Base-by-base conservation (phyloP, 2,888 invertebrate genomes). In the Silvanus unidentatus region DNA sequence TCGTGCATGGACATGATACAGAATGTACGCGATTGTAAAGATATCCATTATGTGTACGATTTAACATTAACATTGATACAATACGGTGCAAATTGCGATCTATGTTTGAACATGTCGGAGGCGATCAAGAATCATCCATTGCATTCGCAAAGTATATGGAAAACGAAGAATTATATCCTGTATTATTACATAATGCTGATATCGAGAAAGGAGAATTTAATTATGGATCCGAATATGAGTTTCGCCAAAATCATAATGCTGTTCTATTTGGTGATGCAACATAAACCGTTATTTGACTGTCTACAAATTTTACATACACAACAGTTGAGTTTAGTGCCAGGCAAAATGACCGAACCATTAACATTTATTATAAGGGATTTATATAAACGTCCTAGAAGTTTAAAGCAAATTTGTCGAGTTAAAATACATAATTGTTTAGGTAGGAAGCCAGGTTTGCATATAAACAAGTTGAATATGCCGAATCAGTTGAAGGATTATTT, bases 11-110 rank as follows among this genome's bases (percentile, higher is more conserved):
- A 80, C 59, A 80, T 87, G 78, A 81, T 84, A 38, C 80, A 81
- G 60, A 80, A 81, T 62, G 82, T 84, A 27, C 73, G 82, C 34
- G 77, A 77, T 45, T 79, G 81, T 44, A 73, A 75, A 40, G 86
- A 87, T 63, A 78, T 87, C 60, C 75, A 78, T 52, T 81, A 82
- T 64, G 80, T 87, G 43, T 81, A 84, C 63, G 81, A 81, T 60
- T 75, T 87, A 58, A 80, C 84, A 2, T 69, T 82, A 49, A 84
- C 83, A 1, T 74, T 87, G 12, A 77, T 87, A 38, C 84, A 84
- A 65, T 84, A 84, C 63, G 86, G 86, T 41, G 86, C 85, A 34
- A 79, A 86, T 73, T 84, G 86, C 11, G 82, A 85, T 62, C 73
- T 83, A 44, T 78, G 78, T 55, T 73, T 84, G 29, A 72, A 68